Evolutionary conservation across 2,113 vertebrate genomes (phyloP), one percentile per base, ranked within the genome.

Genomic region (Eclectus roratus): DNA sequence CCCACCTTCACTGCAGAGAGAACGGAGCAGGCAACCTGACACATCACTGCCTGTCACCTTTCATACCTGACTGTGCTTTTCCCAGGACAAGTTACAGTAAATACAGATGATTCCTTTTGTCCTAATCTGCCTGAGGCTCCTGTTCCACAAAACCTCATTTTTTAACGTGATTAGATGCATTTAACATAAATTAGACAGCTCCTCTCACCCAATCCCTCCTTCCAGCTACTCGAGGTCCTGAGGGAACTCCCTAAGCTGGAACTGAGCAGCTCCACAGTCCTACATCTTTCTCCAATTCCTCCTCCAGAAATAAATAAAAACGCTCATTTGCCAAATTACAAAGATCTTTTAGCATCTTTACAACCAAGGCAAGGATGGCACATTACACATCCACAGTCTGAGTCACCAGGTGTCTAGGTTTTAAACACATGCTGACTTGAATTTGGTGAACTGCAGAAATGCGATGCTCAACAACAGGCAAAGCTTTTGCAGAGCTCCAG

Each of bases 121-220:
- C 94, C 61, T 41, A 41, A 85, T 53, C 46, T 94, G 89, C 93
- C 93, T 65, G 39, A 89, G 81, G 88, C 46, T 96, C 58, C 28
- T 39, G 73, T 87, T 88, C 81, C 87, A 91, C 39, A 95, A 61
- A 89, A 88, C 85, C 52, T 41, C 66, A 20, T 49, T 91, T 95
- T 77, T 89, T 29, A 39, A 84, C 1, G 3, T 4, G 91, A 95
- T 95, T 82, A 50, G 66, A 55, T 63, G 35, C 55, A 85, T 79
- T 90, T 90, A 90, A 82, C 82, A 88, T 55, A 77, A 80, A 91
- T 87, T 39, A 89, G 78, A 82, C 68, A 87, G 84, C 81, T 95
- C 31, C 81, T 87, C 73, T 94, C 85, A 69, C 74, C 78, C 71
- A 95, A 47, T 69, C 66, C 71, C 73, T 87, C 89, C 84, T 91